Evolutionary conservation across 2,113 vertebrate species (phyloP).

Genomic region (Ranitomeya imitator): DNA sequence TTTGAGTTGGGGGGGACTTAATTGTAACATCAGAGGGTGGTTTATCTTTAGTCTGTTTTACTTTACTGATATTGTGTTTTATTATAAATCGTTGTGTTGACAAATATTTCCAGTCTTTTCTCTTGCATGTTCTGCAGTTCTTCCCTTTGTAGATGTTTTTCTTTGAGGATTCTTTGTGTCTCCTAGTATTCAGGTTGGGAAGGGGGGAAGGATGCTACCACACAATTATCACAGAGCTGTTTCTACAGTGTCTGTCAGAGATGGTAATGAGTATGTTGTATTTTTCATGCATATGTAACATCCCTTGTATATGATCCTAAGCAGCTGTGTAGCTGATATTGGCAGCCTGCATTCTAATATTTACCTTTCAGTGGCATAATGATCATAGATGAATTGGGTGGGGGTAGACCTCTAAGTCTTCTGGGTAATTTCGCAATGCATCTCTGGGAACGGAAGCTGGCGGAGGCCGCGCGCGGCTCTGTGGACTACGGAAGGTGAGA

Average conservation of each 20-base stretch:
- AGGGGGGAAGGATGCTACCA: not conserved
- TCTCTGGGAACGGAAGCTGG: too few relatives aligned
- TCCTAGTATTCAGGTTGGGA: not conserved
- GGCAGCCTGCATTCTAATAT: not conserved
- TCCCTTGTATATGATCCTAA: not conserved
- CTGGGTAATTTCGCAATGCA: too few relatives aligned
- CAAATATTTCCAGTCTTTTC: too few relatives aligned
- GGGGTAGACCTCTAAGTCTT: too few relatives aligned
- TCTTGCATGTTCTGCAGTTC: too few relatives aligned
- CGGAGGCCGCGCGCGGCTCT: too few relatives aligned
- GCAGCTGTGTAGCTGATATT: not conserved
- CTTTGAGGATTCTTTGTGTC: not conserved
- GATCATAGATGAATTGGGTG: not conserved
- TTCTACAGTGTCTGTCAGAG: not conserved
- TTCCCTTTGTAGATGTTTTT: not conserved
- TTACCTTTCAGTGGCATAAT: not conserved
- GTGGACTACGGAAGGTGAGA: too few relatives aligned
- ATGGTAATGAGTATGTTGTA: not conserved
- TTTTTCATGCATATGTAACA: not conserved
- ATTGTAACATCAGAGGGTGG: too few relatives aligned
- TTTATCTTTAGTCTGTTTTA: too few relatives aligned
- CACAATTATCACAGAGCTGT: not conserved
- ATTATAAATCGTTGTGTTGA: too few relatives aligned
- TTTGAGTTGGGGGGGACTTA: too few relatives aligned
- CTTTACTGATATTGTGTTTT: too few relatives aligned